These are phyloP conservation scores for Hetaerina titia DNA, from an alignment of 2,888 invertebrate genomes.

Conservation along the genomic window DNA sequence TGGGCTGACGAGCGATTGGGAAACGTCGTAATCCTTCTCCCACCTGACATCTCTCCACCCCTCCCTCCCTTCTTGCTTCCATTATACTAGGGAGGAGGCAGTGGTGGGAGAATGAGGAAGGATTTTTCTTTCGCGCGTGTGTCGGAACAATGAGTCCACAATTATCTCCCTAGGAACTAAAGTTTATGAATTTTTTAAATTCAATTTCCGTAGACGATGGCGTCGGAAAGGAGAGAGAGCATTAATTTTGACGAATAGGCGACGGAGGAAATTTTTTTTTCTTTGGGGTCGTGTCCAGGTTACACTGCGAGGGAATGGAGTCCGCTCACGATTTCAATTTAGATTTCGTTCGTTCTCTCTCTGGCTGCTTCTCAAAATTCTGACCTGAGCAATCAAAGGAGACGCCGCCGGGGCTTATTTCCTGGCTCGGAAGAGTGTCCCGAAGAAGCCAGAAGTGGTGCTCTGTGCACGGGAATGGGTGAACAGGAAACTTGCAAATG, in stretches of 20 bases:
- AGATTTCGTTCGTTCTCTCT: neutral
- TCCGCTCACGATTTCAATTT: slow-evolving; percentile 26
- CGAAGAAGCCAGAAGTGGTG: neutral
- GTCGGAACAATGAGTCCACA: neutral
- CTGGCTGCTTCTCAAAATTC: neutral
- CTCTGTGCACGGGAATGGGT: neutral
- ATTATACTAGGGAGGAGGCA: too few species aligned
- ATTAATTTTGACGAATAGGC: neutral
- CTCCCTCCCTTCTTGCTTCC: too few species aligned
- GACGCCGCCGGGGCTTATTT: neutral
- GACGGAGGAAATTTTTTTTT: neutral
- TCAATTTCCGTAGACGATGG: neutral
- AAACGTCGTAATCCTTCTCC: too few species aligned
- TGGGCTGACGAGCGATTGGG: too few species aligned
- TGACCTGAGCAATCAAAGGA: neutral
- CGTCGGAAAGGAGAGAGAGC: neutral
- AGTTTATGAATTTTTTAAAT: neutral
- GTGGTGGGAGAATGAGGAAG: too few species aligned
- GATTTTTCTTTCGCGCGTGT: neutral
- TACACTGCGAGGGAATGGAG: neutral
- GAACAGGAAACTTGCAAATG: neutral
- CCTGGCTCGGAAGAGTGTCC: neutral
- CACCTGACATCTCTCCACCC: too few species aligned
- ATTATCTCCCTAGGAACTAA: neutral
- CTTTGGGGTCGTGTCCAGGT: too few species aligned